Conservation (phyloP, 2,797 vertebrate genomes). For the Trichosurus vulpecula region DNA sequence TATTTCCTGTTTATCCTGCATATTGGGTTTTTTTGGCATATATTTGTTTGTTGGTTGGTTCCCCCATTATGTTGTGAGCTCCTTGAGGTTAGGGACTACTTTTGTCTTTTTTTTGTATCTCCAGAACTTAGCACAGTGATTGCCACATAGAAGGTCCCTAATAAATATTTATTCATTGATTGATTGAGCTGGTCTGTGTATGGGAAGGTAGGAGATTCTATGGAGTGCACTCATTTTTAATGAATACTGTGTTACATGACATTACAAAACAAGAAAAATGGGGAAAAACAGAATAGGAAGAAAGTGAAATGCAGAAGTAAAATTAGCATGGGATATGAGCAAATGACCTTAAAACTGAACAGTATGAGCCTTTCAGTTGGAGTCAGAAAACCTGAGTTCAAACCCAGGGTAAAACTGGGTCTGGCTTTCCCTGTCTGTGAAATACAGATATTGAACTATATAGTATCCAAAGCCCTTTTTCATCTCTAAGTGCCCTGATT, state of each 20-base stretch:
- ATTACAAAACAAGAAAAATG: not conserved
- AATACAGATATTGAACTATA: slow-evolving; percentile 13
- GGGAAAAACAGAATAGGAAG: not conserved
- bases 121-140: not conserved
- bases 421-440: slow-evolving; percentile 27
- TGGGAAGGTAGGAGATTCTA: not conserved
- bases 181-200: not conserved
- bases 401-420: not conserved
- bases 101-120: not conserved
- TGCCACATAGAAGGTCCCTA: not conserved
- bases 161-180: not conserved
- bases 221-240: not conserved
- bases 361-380: not conserved
- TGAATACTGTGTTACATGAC: not conserved
- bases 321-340: not conserved
- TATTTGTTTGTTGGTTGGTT: not conserved
- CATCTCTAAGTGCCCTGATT: not conserved
- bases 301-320: not conserved
- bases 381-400: not conserved
- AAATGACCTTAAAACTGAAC: not conserved
- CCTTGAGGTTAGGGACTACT: not conserved
- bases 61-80: not conserved
- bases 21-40: not conserved
- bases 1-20: not conserved
- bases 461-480: not conserved